These are phyloP conservation scores for Phenganax stokvisi DNA, from an alignment of 92 coral and sea anemone genomes.

Conservation along the genomic window DNA sequence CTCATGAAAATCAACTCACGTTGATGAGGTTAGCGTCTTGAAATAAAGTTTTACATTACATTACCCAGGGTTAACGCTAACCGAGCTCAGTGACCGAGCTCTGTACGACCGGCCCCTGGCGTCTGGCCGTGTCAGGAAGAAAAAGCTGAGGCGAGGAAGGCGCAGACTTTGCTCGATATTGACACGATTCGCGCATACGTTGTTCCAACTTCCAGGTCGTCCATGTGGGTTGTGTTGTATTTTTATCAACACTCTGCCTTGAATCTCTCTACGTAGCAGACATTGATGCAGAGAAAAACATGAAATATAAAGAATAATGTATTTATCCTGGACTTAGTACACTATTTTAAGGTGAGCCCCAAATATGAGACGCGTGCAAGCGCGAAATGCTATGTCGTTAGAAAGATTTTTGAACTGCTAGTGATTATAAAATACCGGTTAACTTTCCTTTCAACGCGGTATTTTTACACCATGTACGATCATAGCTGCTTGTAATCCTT, in stretches of 20 bases:
- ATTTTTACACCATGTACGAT: not conserved
- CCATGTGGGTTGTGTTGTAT: constrained; percentile 19
- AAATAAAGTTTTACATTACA: too few species aligned
- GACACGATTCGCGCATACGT: constrained; percentile 1
- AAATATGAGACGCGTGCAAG: not conserved
- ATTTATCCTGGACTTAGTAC: constrained; percentile 15
- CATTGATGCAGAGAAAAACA: not conserved
- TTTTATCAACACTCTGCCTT: not conserved
- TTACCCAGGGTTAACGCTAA: too few species aligned
- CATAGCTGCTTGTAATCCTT: not conserved
- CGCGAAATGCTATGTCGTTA: not conserved
- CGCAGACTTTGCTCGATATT: constrained; percentile 3
- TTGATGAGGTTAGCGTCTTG: too few species aligned
- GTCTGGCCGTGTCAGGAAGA: too few species aligned
- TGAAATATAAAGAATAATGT: constrained; percentile 10
- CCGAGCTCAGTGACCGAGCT: too few species aligned
- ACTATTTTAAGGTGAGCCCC: constrained; percentile 28
- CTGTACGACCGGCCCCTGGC: too few species aligned
- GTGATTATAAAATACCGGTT: not conserved
- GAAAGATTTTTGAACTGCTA: not conserved
- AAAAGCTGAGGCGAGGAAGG: not conserved
- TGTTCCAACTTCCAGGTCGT: constrained; percentile 10
- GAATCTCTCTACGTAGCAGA: constrained; percentile 6
- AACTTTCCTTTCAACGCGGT: not conserved
- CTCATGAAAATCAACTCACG: too few species aligned